Base-by-base conservation (phyloP, 2,888 invertebrate species). In the Eupithecia dodoneata region DNA sequence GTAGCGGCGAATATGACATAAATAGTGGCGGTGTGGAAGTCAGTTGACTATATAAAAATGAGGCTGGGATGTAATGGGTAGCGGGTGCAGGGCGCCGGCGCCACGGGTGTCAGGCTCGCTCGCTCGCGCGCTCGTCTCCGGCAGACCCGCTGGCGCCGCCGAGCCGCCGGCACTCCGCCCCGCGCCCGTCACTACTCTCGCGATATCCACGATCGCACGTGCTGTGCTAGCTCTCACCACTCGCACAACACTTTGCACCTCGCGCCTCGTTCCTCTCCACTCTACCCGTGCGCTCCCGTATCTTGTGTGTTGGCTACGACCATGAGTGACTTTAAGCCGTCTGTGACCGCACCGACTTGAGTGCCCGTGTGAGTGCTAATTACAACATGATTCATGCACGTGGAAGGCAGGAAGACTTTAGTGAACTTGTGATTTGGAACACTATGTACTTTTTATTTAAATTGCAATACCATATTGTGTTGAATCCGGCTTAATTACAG, bases 1-100 rank as follows among this genome's bases (percentile, higher is more conserved):
- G 91, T 90, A 92, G 90, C 90, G 90, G 88, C 89, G 91, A 92
- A 91, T 93, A 92, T 94, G 94, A 93, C 92, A 94, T 94, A 93
- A 94, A 93, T 94, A 94, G 93, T 93, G 91, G 91, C 91, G 91
- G 92, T 89, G 92, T 92, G 92, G 93, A 94, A 94, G 94, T 94
- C 94, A 94, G 93, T 94, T 90, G 93, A 94, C 93, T 94, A 93
- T 93, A 94, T 94, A 94, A 94, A 94, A 94, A 92, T 94, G 92
- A 91, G 92, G 90, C 88, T 92, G 90, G 88, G 92, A 91, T 92
- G 91, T 91, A 87, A 91, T 85, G 86, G 85, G 85, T 81, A 84
- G 86, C 83, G 88, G 85, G 86, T 82, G 88, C 87, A 93, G 92
- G 84, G 94, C 94, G 94, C 94, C 94, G 94, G 94, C 94, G 94